Evolutionary conservation across 1,140 invertebrate species (phyloP), one percentile per base, ranked within the genome.

Genomic region (Dreissena polymorpha): DNA sequence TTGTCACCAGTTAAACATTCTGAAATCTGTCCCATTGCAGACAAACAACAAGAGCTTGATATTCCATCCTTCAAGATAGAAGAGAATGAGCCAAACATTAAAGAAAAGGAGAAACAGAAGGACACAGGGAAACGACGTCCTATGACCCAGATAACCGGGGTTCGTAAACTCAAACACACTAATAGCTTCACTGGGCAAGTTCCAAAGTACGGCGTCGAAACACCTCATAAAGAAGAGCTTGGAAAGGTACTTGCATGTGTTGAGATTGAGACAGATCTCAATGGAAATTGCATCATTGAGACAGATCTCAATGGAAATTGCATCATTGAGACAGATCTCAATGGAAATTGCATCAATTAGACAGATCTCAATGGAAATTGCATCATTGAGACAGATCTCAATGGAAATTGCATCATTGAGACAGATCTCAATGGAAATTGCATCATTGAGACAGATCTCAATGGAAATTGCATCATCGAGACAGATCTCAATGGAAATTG

Each of bases 21-120:
- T 60, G 16, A 60, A 18, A 60, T 69, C 12, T 68, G 70, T 85
- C 25, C 68, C 63, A 75, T 88, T 90, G 7, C 94, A 98, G 98
- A 99, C 93, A 98, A 99, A 94, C 97, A 98, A 93, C 97, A 99
- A 93, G 98, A 99, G 91, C 94, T 99, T 89, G 98, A 99, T 93
- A 93, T 99, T 86, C 97, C 97, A 50, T 96, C 96, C 25, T 92
- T 98, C 27, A 91, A 91, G 80, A 89, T 91, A n/a, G 90, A 91
- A n/a, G 89, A 91, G 50, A 83, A 80, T 60, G 85, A 87, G 23
- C 27, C 78, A 21, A 50, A 60, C n/a, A 87, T 87, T 39, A 85
- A 76, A 25, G 86, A 95, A 96, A 88, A 95, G 96, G 81, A 97
- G 97, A 89, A 97, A 97, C 81, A 85, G 79, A 78, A 71, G 91